Evolutionary conservation across 2,888 invertebrate genomes (phyloP).

Genomic region (Nephrotoma guestfalica): DNA sequence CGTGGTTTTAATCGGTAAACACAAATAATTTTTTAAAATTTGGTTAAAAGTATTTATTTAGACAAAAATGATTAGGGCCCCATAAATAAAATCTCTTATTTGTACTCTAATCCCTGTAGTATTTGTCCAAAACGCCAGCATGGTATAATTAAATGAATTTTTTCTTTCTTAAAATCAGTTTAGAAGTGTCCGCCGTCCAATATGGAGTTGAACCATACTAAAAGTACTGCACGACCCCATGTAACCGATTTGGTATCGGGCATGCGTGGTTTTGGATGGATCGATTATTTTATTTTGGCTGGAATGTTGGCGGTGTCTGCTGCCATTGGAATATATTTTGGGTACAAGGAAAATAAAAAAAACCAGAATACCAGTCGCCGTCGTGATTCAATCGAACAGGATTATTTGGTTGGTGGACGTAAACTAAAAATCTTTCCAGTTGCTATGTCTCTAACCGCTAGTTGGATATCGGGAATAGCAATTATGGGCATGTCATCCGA

Average conservation of each 20-base stretch:
- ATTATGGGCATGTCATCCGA: constrained; percentile 57
- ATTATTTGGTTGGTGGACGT: not conserved
- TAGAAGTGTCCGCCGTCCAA: no score
- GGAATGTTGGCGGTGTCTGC: not conserved
- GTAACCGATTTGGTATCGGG: not conserved
- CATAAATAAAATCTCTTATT: no score
- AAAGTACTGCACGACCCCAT: not conserved
- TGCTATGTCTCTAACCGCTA: not conserved
- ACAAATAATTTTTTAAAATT: no score
- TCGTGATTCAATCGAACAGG: not conserved
- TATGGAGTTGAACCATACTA: no score
- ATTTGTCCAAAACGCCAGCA: no score
- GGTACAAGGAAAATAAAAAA: not conserved
- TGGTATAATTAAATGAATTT: no score
- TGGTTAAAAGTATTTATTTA: no score
- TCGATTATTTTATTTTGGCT: not conserved
- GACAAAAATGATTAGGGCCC: no score
- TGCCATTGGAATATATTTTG: not conserved
- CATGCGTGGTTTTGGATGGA: not conserved
- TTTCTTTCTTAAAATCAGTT: no score
- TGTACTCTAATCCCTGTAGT: no score
- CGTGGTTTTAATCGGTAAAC: no score
- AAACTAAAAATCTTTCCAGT: not conserved
- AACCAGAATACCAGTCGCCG: not conserved
- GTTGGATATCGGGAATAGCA: constrained; percentile 42